These are phyloP conservation scores for Nebria ingens DNA, from an alignment of 1,140 invertebrate species.

Conservation along the genomic window DNA sequence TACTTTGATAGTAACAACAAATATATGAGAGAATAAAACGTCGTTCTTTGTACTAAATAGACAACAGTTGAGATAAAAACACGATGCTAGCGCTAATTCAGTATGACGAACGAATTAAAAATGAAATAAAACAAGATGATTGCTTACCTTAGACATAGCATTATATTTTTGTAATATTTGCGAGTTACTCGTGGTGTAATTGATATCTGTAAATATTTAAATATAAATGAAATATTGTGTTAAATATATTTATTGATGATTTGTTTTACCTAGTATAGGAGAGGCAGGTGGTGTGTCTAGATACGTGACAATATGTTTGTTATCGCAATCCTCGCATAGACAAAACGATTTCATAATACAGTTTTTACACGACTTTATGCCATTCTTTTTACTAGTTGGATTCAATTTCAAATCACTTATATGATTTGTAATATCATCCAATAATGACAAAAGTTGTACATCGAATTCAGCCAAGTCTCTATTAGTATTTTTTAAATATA, in stretches of 20 bases:
- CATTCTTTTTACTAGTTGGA: neutral
- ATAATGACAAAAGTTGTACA: neutral
- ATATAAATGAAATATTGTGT: slow-evolving; percentile 3
- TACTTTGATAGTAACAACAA: too few species aligned
- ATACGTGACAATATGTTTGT: neutral
- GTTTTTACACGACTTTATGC: neutral
- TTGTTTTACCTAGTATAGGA: too few species aligned
- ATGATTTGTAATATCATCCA: slow-evolving; percentile 4
- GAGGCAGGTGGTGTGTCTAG: neutral
- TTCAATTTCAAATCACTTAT: neutral
- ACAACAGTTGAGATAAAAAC: too few species aligned
- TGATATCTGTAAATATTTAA: neutral
- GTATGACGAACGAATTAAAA: too few species aligned
- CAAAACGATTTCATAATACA: neutral
- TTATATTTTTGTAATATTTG: neutral
- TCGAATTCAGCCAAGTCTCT: neutral
- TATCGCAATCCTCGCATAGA: neutral
- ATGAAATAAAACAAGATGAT: too few species aligned
- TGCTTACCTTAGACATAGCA: neutral
- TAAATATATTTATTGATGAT: too few species aligned
- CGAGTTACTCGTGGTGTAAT: too few species aligned
- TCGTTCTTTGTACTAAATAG: too few species aligned
- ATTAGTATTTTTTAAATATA: too few species aligned
- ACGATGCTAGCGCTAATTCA: too few species aligned
- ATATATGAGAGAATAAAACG: too few species aligned